Percentiles rank a stretch among this genome's conserved stretches.
Evolutionary conservation across 2,888 invertebrate species (phyloP).

Genomic region (Heliothis peltigera): DNA sequence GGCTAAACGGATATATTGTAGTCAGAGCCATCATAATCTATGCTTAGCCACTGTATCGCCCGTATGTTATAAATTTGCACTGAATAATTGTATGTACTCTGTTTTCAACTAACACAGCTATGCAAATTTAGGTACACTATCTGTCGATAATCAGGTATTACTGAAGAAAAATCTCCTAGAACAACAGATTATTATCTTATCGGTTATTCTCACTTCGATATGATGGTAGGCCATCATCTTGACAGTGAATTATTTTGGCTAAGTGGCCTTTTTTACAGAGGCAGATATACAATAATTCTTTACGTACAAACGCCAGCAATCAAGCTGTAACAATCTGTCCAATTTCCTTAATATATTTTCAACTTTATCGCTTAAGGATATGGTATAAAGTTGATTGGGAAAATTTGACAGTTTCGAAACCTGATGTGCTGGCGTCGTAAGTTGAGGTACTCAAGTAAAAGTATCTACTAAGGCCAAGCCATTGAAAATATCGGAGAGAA

Average conservation of each 20-base stretch:
- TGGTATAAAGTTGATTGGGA: no score
- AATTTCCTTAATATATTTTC: no score
- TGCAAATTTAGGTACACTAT: slow-evolving; percentile 29
- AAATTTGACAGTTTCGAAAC: no score
- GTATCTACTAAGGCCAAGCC: no score
- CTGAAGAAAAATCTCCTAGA: slow-evolving; percentile 33
- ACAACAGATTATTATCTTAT: slow-evolving; percentile 45
- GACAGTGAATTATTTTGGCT: slow-evolving; percentile 49
- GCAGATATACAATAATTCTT: no score
- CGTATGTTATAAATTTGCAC: not conserved
- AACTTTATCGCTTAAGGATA: no score
- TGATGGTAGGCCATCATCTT: slow-evolving; percentile 53
- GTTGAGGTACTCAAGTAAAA: no score
- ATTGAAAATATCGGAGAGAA: slow-evolving; percentile 16
- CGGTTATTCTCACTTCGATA: slow-evolving; percentile 37
- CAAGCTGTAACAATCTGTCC: no score
- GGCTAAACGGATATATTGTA: slow-evolving; percentile 14
- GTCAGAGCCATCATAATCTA: slow-evolving; percentile 34
- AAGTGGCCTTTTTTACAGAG: slow-evolving; percentile 10
- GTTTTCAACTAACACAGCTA: slow-evolving; percentile 14
- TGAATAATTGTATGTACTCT: not conserved
- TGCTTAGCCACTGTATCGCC: not conserved
- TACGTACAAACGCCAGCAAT: not conserved
- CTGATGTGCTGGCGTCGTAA: no score
- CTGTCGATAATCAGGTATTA: slow-evolving; percentile 52